Conservation (phyloP, 1,140 invertebrate genomes). For the Odontomachus brunneus region DNA sequence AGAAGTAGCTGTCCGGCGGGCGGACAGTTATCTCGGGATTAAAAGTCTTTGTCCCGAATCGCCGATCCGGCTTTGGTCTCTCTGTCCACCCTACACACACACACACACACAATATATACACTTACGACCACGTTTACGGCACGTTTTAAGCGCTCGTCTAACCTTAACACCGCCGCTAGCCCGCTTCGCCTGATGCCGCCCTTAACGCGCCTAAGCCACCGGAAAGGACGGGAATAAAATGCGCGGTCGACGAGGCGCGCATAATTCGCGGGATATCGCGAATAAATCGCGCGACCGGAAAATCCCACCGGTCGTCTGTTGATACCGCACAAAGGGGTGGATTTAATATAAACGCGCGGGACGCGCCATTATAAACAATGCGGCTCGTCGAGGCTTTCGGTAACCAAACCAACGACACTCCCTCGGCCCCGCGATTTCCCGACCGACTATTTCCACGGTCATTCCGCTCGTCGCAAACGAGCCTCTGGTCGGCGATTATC, state of each 20-base stretch:
- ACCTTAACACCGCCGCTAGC: constrained; percentile 5
- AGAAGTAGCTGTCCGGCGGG: neutral
- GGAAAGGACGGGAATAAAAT: constrained; percentile 2
- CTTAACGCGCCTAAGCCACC: constrained; percentile 26
- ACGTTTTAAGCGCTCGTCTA: constrained; percentile 25
- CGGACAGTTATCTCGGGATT: constrained; percentile 37
- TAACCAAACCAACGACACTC: neutral
- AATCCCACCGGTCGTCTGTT: constrained; percentile 48
- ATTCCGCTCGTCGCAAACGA: constrained; percentile 44
- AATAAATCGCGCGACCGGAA: constrained; percentile 68
- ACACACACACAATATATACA: neutral
- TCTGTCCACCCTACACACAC: neutral
- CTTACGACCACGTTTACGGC: constrained; percentile 2
- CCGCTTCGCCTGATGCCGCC: too few relatives aligned
- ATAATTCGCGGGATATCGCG: constrained; percentile 65
- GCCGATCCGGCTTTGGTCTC: neutral
- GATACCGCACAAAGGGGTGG: constrained; percentile 63
- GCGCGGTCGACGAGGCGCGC: constrained; percentile 13
- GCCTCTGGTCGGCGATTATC: constrained; percentile 43
- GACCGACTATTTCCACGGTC: constrained; percentile 32
- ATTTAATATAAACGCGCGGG: constrained; percentile 63
- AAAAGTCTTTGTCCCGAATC: constrained; percentile 55
- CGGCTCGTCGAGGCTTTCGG: constrained; percentile 29
- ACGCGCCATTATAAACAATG: constrained; percentile 71
- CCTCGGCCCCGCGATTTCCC: too few relatives aligned